phyloP scores from a whole-genome alignment of 2,888 invertebrate genomes.

The Tipula unca region DNA sequence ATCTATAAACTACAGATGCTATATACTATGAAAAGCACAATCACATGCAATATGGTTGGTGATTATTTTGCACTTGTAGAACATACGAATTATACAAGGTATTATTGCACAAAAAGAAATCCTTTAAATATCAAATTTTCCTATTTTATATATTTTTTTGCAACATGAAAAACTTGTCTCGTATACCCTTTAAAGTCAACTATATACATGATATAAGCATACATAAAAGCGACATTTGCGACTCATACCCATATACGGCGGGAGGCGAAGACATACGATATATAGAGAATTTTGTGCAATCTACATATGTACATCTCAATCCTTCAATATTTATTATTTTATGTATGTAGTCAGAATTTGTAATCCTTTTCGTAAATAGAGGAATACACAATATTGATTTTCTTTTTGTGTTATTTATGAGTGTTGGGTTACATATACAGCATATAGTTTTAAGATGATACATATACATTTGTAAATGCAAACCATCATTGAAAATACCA shows the following conservation, averaged over 20 bases:
- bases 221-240: neutral
- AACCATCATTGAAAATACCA: neutral
- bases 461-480: neutral
- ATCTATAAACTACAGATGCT: too few species aligned
- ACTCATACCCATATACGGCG: neutral
- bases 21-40: too few species aligned
- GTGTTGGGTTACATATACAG: neutral
- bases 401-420: neutral
- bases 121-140: neutral
- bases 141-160: neutral
- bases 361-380: neutral
- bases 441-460: neutral
- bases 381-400: neutral
- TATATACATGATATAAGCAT: neutral
- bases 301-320: neutral
- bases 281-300: neutral
- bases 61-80: neutral
- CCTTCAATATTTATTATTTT: neutral
- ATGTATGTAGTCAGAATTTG: neutral
- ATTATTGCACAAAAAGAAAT: neutral
- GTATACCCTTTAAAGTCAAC: neutral
- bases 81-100: neutral
- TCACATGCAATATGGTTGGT: too few species aligned
- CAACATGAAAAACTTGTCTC: neutral
- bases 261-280: neutral